phyloP scores from a whole-genome alignment of 2,888 invertebrate genomes.

The Heliconius charithonia region DNA sequence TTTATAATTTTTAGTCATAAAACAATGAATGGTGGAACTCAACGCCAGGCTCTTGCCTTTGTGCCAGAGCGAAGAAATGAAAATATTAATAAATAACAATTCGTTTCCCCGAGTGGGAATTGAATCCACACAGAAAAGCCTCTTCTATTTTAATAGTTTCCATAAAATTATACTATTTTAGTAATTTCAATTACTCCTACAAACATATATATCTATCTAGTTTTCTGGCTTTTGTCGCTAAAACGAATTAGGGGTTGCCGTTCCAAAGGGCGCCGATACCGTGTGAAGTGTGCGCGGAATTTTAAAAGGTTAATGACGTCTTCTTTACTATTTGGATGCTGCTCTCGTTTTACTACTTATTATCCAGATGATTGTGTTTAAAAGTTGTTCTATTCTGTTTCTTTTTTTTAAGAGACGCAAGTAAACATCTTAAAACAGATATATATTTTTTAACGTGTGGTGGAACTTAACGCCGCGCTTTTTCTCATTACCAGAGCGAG shows the following conservation, averaged over 20 bases:
- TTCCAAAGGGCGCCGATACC: constrained; percentile 16
- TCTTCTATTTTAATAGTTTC: too few relatives aligned
- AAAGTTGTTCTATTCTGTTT: neutral
- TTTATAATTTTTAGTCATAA: too few relatives aligned
- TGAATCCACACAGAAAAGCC: neutral
- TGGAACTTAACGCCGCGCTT: neutral
- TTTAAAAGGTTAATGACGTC: constrained; percentile 11
- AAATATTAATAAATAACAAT: neutral
- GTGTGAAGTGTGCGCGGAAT: constrained; percentile 20
- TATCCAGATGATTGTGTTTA: neutral
- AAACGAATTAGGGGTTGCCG: constrained; percentile 25
- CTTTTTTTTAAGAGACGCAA: neutral
- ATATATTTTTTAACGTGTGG: neutral
- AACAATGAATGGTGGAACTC: neutral
- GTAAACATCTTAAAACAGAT: neutral
- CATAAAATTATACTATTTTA: neutral
- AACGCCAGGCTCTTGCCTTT: neutral
- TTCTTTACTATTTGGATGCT: constrained; percentile 5
- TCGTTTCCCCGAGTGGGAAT: neutral
- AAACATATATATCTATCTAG: neutral
- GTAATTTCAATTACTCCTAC: neutral
- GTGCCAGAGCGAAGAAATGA: neutral
- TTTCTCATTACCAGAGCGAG: neutral
- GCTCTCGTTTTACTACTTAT: neutral
- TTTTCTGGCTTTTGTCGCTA: constrained; percentile 7